These are phyloP conservation scores for Sphinx pinastri DNA, from an alignment of 2,888 invertebrate species.

Conservation along the genomic window DNA sequence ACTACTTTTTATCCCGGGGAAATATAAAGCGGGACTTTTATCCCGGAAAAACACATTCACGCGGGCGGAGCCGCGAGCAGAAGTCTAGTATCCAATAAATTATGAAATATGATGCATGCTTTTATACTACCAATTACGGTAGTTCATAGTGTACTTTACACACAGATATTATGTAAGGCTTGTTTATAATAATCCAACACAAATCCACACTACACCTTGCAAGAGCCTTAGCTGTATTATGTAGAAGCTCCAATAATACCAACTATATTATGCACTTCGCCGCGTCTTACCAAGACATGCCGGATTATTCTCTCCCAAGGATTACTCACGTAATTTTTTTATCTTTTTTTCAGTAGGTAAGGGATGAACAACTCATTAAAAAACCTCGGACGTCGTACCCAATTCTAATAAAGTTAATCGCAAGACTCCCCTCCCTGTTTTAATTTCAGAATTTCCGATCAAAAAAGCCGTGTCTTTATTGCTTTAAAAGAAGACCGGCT, in stretches of 20 bases:
- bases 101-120: background rate
- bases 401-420: conserved; percentile 79
- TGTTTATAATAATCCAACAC: background rate
- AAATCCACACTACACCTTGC: background rate
- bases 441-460: conserved; percentile 56
- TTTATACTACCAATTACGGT: too few species aligned
- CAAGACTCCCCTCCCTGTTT: conserved; percentile 58
- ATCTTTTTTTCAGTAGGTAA: conserved; percentile 33
- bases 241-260: background rate
- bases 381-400: conserved; percentile 57
- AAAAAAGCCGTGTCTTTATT: conserved; percentile 53
- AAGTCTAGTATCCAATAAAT: too few species aligned
- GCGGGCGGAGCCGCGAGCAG: too few species aligned
- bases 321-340: conserved; percentile 26
- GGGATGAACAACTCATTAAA: conserved; percentile 67
- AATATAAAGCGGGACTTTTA: too few species aligned
- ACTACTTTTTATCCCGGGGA: too few species aligned
- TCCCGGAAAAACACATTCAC: too few species aligned
- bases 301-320: conserved; percentile 18
- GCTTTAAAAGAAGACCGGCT: conserved; percentile 49
- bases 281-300: conserved; percentile 16
- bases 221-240: background rate
- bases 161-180: background rate
- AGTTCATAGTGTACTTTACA: too few species aligned
- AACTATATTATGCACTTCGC: background rate